Evolutionary conservation across 2,113 vertebrate genomes (phyloP).

Genomic region (Lepidothrix coronata): DNA sequence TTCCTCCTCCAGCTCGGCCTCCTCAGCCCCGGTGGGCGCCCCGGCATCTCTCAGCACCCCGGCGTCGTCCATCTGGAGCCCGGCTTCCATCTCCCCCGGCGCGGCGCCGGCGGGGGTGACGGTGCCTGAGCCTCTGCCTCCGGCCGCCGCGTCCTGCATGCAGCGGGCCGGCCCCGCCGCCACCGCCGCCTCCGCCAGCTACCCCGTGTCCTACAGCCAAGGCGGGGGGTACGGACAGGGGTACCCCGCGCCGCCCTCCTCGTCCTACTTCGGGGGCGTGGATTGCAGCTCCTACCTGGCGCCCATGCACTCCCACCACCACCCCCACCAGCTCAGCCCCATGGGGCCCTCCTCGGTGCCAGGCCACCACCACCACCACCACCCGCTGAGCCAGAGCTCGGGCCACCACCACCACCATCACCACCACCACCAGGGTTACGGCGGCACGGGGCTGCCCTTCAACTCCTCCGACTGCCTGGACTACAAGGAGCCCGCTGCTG

Average conservation of each 20-base stretch:
- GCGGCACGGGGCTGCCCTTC: slow-evolving; percentile 86
- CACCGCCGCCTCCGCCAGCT: slow-evolving; percentile 78
- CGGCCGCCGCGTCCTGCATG: slow-evolving; percentile 91
- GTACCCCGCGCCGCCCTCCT: slow-evolving; percentile 86
- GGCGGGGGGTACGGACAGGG: slow-evolving; percentile 89
- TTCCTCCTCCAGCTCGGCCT: slow-evolving; percentile 89
- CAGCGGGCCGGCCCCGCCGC: slow-evolving; percentile 81
- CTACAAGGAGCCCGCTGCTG: slow-evolving; percentile 93
- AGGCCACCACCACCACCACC: slow-evolving; percentile 74
- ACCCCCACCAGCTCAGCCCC: slow-evolving; percentile 94
- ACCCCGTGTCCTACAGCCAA: slow-evolving; percentile 94
- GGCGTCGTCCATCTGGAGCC: slow-evolving; percentile 95
- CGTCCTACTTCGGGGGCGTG: slow-evolving; percentile 94
- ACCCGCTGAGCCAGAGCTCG: slow-evolving; percentile 87
- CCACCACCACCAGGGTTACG: slow-evolving; percentile 91
- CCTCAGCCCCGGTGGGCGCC: slow-evolving; percentile 69
- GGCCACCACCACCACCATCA: slow-evolving; percentile 91
- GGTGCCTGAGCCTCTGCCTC: slow-evolving; percentile 82
- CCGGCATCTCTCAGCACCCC: slow-evolving; percentile 87
- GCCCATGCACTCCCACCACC: slow-evolving; percentile 95
- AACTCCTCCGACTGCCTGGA: slow-evolving; percentile 98
- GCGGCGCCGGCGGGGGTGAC: slow-evolving; percentile 81
- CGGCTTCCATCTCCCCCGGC: slow-evolving; percentile 92
- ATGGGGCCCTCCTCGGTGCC: slow-evolving; percentile 93
- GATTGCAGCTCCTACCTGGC: slow-evolving; percentile 95